phyloP scores from a whole-genome alignment of 2,888 invertebrate genomes.

The Campoplex capitator region DNA sequence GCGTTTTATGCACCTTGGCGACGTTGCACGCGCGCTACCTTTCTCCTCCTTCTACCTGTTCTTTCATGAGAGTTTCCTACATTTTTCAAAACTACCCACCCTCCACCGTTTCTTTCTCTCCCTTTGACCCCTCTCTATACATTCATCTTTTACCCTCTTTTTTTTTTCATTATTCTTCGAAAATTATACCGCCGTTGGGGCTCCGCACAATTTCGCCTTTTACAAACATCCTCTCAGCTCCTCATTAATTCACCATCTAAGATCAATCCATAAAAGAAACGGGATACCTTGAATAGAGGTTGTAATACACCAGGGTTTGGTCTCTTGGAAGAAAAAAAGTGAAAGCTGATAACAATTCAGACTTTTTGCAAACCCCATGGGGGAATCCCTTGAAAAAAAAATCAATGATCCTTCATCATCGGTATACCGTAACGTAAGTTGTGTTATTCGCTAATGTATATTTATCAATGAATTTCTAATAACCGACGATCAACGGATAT shows the following conservation, averaged over 20 bases:
- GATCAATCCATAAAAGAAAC: background rate
- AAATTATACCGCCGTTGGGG: slow-evolving; percentile 37
- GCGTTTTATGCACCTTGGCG: slow-evolving; percentile 29
- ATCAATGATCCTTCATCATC: too few relatives aligned
- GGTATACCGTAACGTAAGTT: too few relatives aligned
- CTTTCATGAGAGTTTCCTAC: slow-evolving; percentile 32
- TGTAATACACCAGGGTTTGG: background rate
- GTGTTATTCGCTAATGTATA: background rate
- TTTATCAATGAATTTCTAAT: background rate
- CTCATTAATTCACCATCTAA: slow-evolving; percentile 27
- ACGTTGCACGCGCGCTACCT: slow-evolving; percentile 35
- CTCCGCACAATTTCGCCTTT: background rate
- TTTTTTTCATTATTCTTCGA: slow-evolving; percentile 2
- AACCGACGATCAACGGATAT: background rate
- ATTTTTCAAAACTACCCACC: slow-evolving; percentile 49
- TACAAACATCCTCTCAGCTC: background rate
- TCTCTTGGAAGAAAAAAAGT: background rate
- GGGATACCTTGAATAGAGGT: background rate
- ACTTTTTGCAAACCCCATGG: background rate
- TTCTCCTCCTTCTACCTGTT: slow-evolving; percentile 18
- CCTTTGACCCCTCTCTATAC: background rate
- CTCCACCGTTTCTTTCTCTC: background rate
- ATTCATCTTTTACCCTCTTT: background rate
- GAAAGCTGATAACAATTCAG: too few relatives aligned
- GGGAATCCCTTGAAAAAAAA: too few relatives aligned